These are phyloP conservation scores for Gambusia yucatana DNA, from an alignment of 2,797 vertebrate species.

Conservation along the genomic window DNA sequence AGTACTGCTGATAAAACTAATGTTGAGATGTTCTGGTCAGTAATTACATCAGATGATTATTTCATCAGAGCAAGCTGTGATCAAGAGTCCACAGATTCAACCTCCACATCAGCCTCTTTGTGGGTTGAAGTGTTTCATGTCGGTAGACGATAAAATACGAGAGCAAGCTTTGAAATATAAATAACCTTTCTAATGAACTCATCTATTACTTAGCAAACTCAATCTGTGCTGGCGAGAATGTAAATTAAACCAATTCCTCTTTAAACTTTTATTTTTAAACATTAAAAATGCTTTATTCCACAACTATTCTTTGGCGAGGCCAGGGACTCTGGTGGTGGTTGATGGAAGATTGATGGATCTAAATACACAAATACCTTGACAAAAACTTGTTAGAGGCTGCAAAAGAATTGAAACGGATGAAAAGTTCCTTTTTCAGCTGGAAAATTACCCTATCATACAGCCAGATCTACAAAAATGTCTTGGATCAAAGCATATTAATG, in stretches of 20 bases:
- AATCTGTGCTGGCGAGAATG: background rate
- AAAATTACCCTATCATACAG: background rate
- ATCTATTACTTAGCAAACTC: background rate
- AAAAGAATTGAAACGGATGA: background rate
- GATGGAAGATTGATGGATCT: background rate
- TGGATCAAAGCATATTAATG: background rate
- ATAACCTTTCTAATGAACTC: background rate
- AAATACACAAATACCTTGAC: background rate
- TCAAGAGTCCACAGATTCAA: background rate
- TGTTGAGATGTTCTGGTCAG: background rate
- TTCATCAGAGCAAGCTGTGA: conserved; percentile 1
- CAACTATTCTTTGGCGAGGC: background rate
- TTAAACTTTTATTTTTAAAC: background rate
- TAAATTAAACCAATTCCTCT: background rate
- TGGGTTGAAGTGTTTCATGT: background rate
- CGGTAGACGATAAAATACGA: background rate
- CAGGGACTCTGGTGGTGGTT: background rate
- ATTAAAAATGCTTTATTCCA: background rate
- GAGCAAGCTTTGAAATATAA: background rate
- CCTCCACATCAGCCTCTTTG: background rate
- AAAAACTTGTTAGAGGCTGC: background rate
- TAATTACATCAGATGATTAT: background rate
- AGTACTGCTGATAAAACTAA: background rate
- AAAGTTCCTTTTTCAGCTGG: background rate
- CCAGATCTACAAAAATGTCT: background rate